A percentile compares a stretch with the other conserved stretches of the same genome.
Evolutionary conservation across 2,113 vertebrate genomes (phyloP).

Genomic region (Burhinus bistriatus): DNA sequence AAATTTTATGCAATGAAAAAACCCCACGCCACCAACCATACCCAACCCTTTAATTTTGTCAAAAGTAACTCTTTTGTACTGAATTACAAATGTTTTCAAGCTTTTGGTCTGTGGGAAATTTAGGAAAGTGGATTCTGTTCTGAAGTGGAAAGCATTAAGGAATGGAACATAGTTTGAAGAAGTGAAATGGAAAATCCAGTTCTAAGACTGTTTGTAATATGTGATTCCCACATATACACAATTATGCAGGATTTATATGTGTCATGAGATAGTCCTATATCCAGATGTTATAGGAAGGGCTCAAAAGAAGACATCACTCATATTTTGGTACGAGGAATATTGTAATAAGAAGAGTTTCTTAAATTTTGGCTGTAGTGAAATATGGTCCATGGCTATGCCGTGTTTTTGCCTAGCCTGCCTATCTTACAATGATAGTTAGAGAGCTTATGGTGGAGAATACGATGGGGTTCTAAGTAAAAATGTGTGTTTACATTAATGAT

Average conservation of each 20-base stretch:
- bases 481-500: not conserved
- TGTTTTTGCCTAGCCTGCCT: not conserved
- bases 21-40: not conserved
- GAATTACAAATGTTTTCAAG: not conserved
- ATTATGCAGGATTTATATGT: not conserved
- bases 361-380: not conserved
- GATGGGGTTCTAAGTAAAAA: not conserved
- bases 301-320: not conserved
- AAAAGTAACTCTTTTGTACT: not conserved
- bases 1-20: not conserved
- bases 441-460: not conserved
- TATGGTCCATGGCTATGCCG: not conserved
- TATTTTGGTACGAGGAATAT: not conserved
- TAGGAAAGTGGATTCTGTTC: not conserved
- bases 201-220: not conserved
- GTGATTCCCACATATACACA: not conserved
- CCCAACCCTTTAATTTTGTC: slow-evolving; percentile 1
- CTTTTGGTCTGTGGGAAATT: not conserved
- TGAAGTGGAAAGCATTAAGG: not conserved
- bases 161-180: not conserved
- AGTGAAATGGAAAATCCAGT: slow-evolving; percentile 22
- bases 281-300: not conserved
- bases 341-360: not conserved
- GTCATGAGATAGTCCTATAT: not conserved
- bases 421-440: not conserved